Base-by-base conservation (phyloP, 2,113 vertebrate genomes). In the Pterocles gutturalis region DNA sequence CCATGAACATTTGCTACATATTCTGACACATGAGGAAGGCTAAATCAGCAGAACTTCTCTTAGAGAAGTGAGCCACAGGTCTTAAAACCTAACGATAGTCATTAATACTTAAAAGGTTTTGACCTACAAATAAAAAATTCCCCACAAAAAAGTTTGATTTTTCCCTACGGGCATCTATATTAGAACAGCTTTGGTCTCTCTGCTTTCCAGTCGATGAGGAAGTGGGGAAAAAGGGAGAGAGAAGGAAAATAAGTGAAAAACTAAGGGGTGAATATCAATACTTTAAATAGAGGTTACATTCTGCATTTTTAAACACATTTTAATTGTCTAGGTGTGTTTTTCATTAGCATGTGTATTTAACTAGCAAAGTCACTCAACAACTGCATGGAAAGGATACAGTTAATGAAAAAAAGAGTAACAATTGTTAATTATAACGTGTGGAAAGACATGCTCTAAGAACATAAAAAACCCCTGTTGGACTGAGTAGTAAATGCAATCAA, bases 291-390 rank as follows among this genome's bases (percentile, higher is more conserved):
- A 64, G 69, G 67, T 92, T 94, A 65, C 72, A 49, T 33, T 78
- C 22, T 69, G n/a, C 81, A 69, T 92, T 97, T 95, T 87, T n/a
- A 87, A 76, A 70, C 62, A n/a, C 11, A 48, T 93, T 65, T 95
- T 91, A 95, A 93, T 88, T 91, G 89, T 65, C 18, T 57, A 86
- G 45, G 51, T 87, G 34, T 34, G 13, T 82, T 31, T 82, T 96
- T 83, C 48, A 75, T 45, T 48, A 65, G 19, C 26, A 64, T 84
- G 53, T 13, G 41, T 95, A 83, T 92, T 96, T 94, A 94, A 67
- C 45, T 94, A 83, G 84, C 83, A 78, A 92, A 79, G 71, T 29
- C 33, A 64, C 71, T 82, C 70, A 69, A 58, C 89, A 91, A 91
- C 73, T 61, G 13, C 69, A 67, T 93, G 82, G 17, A 92, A 92